Evolutionary conservation across 2,113 vertebrate species (phyloP), one percentile per base, ranked within the genome.

Genomic region (Actenoides hombroni): DNA sequence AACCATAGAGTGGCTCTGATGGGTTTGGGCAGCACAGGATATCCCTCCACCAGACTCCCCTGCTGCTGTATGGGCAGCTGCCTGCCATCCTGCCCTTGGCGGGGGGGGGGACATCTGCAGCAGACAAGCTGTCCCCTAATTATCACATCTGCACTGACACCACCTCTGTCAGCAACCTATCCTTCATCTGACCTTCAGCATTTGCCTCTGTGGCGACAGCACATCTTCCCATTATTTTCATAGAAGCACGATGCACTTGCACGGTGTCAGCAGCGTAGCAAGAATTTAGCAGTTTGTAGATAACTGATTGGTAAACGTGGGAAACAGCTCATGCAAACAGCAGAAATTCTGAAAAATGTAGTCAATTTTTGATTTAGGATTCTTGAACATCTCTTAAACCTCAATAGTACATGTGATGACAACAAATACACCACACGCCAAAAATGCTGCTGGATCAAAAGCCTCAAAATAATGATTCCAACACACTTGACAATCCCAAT

Each of bases 191-290:
- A 40, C 64, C 86, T 81, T 70, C 68, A 49, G 28, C 31, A 7
- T 63, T 64, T 9, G 0, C 48, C 67, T 59, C n/a, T 37, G 19
- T 16, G 9, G 35, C 68, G 35, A 28, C 29, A 61, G 54, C 13
- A 20, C 39, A 6, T 16, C 56, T 59, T 80, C 40, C 54, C 16
- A 4, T 35, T n/a, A 13, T 67, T 56, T 80, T 59, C 24, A 16
- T 0, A 59, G 70, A 20, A 59, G 44, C 0, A 2, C 2, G 12
- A 17, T 0, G 2, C 20, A 25, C 51, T 69, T 13, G 1, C 6
- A 9, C 1, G 1, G 37, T 31, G 35, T 21, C 0, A 0, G 69
- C 37, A 19, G 31, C 0, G 18, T 12, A 56, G 23, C 29, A 35
- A 29, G 9, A 44, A 51, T 74, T 89, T 15, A 84, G 74, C 37